phyloP scores from a whole-genome alignment of 1,140 invertebrate species.

The Drosophila neocordata region DNA sequence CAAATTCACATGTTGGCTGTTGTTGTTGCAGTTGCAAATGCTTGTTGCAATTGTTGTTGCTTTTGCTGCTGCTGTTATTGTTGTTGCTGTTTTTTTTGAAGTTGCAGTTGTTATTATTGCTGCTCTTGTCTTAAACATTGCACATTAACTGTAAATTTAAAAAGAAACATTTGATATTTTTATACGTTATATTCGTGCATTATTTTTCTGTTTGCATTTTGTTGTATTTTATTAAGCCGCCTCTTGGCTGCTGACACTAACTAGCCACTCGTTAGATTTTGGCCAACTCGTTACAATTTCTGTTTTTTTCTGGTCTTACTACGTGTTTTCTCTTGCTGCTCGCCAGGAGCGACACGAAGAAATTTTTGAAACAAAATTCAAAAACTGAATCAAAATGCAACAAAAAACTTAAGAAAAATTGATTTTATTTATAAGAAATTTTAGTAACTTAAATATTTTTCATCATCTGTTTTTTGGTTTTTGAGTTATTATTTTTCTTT shows the following conservation, averaged over 20 bases:
- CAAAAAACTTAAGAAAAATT: background rate
- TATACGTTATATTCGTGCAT: background rate
- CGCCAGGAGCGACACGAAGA: background rate
- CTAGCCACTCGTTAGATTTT: constrained; percentile 29
- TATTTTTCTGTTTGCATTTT: background rate
- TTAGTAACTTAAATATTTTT: too few species aligned
- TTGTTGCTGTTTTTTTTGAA: constrained; percentile 16
- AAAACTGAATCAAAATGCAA: background rate
- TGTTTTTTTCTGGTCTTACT: constrained; percentile 14
- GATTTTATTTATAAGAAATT: background rate
- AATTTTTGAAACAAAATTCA: background rate
- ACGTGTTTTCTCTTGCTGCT: constrained; percentile 28
- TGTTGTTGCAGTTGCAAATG: constrained; percentile 23
- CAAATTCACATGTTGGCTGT: constrained; percentile 26
- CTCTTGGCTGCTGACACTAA: constrained; percentile 36
- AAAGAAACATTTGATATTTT: constrained; percentile 18
- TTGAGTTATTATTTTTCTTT: background rate
- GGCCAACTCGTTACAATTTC: constrained; percentile 24
- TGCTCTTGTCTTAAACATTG: constrained; percentile 62
- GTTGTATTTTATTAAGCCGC: constrained; percentile 37
- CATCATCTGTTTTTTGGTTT: background rate
- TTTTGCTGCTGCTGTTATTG: constrained; percentile 16
- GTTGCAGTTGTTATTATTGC: constrained; percentile 49
- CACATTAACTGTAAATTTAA: constrained; percentile 56
- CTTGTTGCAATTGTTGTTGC: constrained; percentile 16